Conservation (phyloP, 2,888 invertebrate genomes). For the Cryptosula pallasiana region DNA sequence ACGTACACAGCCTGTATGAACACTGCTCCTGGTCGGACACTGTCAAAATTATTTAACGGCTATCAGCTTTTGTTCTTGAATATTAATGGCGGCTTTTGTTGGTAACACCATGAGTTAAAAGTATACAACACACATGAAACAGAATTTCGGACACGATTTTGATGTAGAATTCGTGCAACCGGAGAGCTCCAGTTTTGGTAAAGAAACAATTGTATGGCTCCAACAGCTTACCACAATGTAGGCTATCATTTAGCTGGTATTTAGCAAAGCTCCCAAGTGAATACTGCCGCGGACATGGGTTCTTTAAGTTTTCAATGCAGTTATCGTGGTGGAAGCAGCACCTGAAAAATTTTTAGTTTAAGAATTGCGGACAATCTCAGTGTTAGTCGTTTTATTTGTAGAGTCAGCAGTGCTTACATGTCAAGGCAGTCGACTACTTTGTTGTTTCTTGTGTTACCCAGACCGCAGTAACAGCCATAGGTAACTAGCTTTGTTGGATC, state of each 20-base stretch:
- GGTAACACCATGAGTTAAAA: too few species aligned
- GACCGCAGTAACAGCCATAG: slow-evolving; percentile 24
- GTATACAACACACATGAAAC: too few species aligned
- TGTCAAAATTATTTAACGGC: not conserved
- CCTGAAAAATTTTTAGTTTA: not conserved
- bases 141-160: too few species aligned
- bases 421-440: slow-evolving; percentile 14
- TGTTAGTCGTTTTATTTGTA: not conserved
- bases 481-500: not conserved
- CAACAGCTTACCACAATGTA: too few species aligned
- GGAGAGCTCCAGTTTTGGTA: too few species aligned
- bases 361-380: not conserved
- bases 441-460: not conserved
- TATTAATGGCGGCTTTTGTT: too few species aligned
- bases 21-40: slow-evolving; percentile 6
- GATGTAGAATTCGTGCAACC: too few species aligned
- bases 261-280: not conserved
- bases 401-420: slow-evolving; percentile 3
- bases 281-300: not conserved
- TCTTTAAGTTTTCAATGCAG: not conserved
- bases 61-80: too few species aligned
- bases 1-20: not conserved
- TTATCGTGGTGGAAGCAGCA: slow-evolving; percentile 19
- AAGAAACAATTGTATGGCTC: too few species aligned
- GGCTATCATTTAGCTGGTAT: too few species aligned